These are phyloP conservation scores for Lanistes nyassanus DNA, from an alignment of 1,140 invertebrate species.

Conservation along the genomic window DNA sequence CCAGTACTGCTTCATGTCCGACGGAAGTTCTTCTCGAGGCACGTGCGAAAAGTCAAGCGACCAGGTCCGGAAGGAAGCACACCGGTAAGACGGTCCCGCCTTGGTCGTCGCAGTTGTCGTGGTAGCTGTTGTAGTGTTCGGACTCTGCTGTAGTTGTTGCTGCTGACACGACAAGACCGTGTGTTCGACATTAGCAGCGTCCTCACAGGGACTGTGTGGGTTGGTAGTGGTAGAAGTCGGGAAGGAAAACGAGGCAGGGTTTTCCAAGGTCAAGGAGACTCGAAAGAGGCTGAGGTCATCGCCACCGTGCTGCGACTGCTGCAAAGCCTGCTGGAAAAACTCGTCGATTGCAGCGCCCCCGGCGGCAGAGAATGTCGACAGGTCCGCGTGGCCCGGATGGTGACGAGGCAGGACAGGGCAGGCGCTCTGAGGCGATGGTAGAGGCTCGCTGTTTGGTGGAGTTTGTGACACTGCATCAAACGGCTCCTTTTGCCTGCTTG, in stretches of 20 bases:
- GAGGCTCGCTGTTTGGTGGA: not conserved
- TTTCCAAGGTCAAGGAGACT: not conserved
- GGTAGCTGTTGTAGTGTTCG: not conserved
- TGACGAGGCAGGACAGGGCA: not conserved
- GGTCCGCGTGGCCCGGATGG: not conserved
- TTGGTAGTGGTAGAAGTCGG: not conserved
- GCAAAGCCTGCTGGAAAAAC: not conserved
- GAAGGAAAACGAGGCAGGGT: not conserved
- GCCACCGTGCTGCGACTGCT: not conserved
- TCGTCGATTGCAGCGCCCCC: not conserved
- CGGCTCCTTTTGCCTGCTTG: not conserved
- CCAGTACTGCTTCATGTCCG: constrained; percentile 18
- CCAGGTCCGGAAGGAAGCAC: not conserved
- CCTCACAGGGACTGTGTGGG: too few species aligned
- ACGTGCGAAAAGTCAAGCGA: not conserved
- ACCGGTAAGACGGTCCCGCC: not conserved
- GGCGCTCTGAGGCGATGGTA: not conserved
- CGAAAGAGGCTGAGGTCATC: not conserved
- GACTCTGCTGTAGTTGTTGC: not conserved
- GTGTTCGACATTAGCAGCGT: not conserved
- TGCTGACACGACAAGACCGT: too few species aligned
- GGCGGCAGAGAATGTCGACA: not conserved
- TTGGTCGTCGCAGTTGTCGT: not conserved
- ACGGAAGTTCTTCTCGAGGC: not conserved
- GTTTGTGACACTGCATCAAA: not conserved